phyloP scores from a whole-genome alignment of 2,113 vertebrate species.

The Phoenicopterus ruber region DNA sequence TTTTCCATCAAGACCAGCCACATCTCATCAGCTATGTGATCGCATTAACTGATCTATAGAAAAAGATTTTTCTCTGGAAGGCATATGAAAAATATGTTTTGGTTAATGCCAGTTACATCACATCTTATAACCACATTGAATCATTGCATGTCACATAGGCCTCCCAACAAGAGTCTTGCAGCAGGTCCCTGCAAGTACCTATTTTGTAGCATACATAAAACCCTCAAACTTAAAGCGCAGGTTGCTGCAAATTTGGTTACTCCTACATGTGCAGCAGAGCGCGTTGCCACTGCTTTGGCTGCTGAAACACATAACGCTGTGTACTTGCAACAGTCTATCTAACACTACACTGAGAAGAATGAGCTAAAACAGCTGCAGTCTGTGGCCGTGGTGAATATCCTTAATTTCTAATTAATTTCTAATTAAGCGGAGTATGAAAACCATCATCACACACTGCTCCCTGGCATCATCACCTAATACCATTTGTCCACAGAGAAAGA shows the following conservation, averaged over 20 bases:
- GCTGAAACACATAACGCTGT: background rate
- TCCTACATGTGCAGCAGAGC: background rate
- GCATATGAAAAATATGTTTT: background rate
- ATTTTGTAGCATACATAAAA: background rate
- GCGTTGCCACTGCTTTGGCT: background rate
- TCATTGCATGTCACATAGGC: background rate
- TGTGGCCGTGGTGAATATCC: background rate
- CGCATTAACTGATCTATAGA: background rate
- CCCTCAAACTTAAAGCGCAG: background rate
- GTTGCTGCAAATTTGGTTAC: background rate
- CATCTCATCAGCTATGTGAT: background rate
- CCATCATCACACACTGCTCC: background rate
- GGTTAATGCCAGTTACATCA: background rate
- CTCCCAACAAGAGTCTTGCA: background rate
- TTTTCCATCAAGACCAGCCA: background rate
- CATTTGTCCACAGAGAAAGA: background rate
- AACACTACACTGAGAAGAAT: background rate
- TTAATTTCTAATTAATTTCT: background rate
- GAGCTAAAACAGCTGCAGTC: background rate
- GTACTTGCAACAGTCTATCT: background rate
- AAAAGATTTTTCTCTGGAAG: background rate
- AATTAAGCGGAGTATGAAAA: background rate
- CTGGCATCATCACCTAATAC: background rate
- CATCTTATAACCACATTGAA: background rate
- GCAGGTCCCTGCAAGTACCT: background rate